Conservation (phyloP, 1,140 invertebrate genomes). For the Meteorus sp. region DNA sequence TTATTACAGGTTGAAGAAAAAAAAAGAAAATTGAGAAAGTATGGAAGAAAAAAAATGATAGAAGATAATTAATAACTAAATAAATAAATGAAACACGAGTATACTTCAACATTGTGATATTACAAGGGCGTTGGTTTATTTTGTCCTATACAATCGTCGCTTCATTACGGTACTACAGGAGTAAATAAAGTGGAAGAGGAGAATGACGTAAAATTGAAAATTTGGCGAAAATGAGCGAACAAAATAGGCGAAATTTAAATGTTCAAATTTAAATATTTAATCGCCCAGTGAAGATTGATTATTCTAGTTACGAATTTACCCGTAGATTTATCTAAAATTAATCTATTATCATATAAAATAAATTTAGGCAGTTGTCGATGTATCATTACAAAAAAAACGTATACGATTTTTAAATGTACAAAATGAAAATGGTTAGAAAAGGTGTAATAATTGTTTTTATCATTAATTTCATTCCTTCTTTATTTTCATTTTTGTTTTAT, state of each 20-base stretch:
- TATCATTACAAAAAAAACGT: slow-evolving; percentile 57
- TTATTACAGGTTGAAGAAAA: slow-evolving; percentile 10
- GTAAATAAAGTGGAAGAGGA: not conserved
- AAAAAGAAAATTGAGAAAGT: slow-evolving; percentile 9
- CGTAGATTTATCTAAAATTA: slow-evolving; percentile 30
- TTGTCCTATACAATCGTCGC: slow-evolving; percentile 33
- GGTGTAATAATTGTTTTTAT: slow-evolving; percentile 14
- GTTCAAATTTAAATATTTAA: slow-evolving; percentile 7
- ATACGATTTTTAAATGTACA: slow-evolving; percentile 61
- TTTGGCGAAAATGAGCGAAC: not conserved
- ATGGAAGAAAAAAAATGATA: slow-evolving; percentile 10
- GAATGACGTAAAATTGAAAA: slow-evolving; percentile 7
- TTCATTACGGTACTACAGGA: slow-evolving; percentile 40
- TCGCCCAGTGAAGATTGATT: slow-evolving; percentile 39
- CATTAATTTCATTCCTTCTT: not conserved
- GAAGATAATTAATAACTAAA: not conserved
- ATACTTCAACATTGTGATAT: slow-evolving; percentile 53
- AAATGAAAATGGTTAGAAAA: slow-evolving; percentile 35
- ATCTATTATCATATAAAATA: slow-evolving; percentile 26
- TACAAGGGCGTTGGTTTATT: slow-evolving; percentile 33
- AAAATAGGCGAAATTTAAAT: not conserved
- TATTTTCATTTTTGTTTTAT: not conserved
- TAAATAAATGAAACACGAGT: slow-evolving; percentile 39
- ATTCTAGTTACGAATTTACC: slow-evolving; percentile 59
- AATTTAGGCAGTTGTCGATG: slow-evolving; percentile 54